Evolutionary conservation across 2,888 invertebrate species (phyloP), one percentile per base, ranked within the genome.

Genomic region (Sinopyrophorus schimmeli): DNA sequence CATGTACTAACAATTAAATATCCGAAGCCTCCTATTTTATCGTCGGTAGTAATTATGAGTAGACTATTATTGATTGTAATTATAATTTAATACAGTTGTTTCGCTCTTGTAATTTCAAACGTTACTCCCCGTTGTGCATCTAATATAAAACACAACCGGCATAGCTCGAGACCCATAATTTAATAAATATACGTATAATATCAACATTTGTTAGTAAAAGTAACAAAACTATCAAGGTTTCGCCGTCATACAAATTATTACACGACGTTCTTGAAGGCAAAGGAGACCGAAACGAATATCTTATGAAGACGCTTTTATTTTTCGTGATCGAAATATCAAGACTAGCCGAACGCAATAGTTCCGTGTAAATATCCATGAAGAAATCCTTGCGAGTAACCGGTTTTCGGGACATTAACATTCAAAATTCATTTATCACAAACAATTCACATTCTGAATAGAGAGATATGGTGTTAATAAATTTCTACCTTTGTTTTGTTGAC

Each of bases 251-350:
- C 46, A 46, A 46, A 46, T 46, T 46, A 15, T 17, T 30, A 46
- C 46, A 38, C 30, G 38, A 12, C 31, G 38, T 32, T 31, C 30
- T 44, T 28, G 32, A 32, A 23, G 7, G 17, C 26, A 38, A 24
- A 38, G 30, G 39, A 30, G 27, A 30, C 39, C 43, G 43, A 27
- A 34, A 35, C 20, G 35, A 43, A 32, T 43, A 43, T 18, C 17
- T 43, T 43, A 43, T 23, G 27, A 43, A 34, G 34, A 24, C 20
- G 27, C 12, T 35, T 43, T 35, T 35, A 35, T 34, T 27, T 43
- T 27, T 27, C 43, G 43, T 43, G 43, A 43, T 43, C 43, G 24
- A 43, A 43, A 43, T 43, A 27, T 35, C 24, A 43, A 35, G 16
- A 43, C 20, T 15, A 24, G 27, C 14, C 31, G 17, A 16, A 21